Conservation (phyloP, 30 jellyfish, hydroid and myxozoan genomes). For the Cassiopea andromeda region DNA sequence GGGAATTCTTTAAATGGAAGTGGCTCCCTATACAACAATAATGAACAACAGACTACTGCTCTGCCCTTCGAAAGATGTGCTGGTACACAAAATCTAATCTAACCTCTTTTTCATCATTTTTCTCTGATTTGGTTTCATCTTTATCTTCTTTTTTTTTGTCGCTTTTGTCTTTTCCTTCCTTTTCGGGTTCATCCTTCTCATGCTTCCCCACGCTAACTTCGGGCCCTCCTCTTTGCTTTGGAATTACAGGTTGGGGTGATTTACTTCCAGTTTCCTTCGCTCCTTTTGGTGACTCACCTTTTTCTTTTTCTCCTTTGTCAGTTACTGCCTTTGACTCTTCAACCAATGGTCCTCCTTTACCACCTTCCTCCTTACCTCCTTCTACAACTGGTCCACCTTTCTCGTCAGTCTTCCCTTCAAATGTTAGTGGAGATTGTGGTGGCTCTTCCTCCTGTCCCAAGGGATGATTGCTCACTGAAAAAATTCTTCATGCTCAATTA, state of each 20-base stretch:
- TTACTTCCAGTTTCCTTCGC: constrained; percentile 59
- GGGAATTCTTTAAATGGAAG: too few species aligned
- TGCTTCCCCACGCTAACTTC: constrained; percentile 67
- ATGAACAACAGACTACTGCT: too few species aligned
- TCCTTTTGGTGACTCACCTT: constrained; percentile 65
- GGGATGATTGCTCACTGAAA: constrained; percentile 71
- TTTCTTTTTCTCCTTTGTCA: constrained; percentile 45
- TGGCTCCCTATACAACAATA: too few species aligned
- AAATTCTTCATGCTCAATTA: too few species aligned
- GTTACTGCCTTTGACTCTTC: constrained; percentile 69
- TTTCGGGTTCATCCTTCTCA: constrained; percentile 11
- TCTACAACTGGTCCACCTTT: constrained; percentile 67
- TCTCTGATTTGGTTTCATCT: background rate
- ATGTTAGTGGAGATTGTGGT: constrained; percentile 71
- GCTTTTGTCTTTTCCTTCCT: constrained; percentile 17
- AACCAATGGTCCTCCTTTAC: constrained; percentile 83
- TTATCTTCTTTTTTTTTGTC: constrained; percentile 1
- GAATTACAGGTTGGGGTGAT: constrained; percentile 72
- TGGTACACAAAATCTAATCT: background rate
- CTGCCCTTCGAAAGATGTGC: background rate
- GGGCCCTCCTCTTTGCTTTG: constrained; percentile 90
- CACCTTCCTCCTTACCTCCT: constrained; percentile 87
- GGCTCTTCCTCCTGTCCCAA: constrained; percentile 52
- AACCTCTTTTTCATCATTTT: background rate
- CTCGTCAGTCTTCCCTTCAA: constrained; percentile 75